phyloP scores from a whole-genome alignment of 2,888 invertebrate genomes.

The Dermolepida albohirtum region DNA sequence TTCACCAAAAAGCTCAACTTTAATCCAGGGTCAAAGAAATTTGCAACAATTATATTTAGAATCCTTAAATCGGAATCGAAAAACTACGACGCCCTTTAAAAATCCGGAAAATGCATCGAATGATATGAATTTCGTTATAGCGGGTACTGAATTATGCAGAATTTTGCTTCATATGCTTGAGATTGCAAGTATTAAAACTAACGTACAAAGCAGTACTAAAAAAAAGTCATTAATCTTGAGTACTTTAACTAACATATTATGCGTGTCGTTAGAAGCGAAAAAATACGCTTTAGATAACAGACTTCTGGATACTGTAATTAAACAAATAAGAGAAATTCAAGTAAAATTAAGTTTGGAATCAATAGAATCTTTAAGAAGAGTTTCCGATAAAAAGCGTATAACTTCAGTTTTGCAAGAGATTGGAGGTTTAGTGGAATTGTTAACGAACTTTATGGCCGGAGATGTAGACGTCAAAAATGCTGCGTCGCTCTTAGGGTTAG shows the following conservation, averaged over 20 bases:
- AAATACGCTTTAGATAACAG: conserved; percentile 63
- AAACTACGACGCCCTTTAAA: neutral
- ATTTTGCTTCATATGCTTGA: conserved; percentile 66
- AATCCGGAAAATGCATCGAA: neutral
- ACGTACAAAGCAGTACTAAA: conserved; percentile 47
- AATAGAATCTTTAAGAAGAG: conserved; percentile 63
- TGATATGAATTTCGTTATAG: conserved; percentile 45
- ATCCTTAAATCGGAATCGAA: conserved; percentile 2
- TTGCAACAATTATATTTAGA: conserved; percentile 17
- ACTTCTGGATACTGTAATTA: conserved; percentile 60
- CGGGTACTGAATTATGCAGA: conserved; percentile 66
- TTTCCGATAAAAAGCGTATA: conserved; percentile 63
- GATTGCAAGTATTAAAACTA: conserved; percentile 60
- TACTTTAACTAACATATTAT: conserved; percentile 65
- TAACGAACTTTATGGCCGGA: conserved; percentile 72
- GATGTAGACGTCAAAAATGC: conserved; percentile 69
- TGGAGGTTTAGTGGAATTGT: conserved; percentile 69
- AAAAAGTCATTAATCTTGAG: conserved; percentile 63
- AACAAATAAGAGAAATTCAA: conserved; percentile 65
- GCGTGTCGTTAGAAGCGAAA: conserved; percentile 66
- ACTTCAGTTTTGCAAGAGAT: conserved; percentile 70
- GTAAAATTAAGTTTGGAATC: conserved; percentile 67
- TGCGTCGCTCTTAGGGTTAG: conserved; percentile 69
- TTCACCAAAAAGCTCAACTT: conserved; percentile 3
- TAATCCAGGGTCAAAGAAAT: neutral